Conservation (phyloP, 2,797 vertebrate genomes). For the Rallus crepitans region DNA sequence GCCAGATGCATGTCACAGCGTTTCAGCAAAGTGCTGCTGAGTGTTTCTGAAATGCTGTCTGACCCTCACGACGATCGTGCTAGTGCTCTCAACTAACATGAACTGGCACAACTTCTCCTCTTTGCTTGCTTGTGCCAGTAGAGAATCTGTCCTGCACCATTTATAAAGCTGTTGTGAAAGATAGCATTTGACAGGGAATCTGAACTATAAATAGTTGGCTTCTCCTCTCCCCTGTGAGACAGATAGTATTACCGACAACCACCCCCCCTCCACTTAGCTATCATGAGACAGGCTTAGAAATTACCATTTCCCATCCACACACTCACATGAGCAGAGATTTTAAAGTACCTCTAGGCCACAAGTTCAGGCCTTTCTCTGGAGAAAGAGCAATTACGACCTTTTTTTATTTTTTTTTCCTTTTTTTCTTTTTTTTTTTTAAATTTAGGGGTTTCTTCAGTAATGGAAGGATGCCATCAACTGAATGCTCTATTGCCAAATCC, state of each 20-base stretch:
- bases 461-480: not conserved
- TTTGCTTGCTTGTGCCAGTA: not conserved
- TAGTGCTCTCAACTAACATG: accelerated
- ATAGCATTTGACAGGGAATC: constrained; percentile 48
- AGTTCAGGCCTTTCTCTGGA: not conserved
- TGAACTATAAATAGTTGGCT: constrained; percentile 62
- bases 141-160: constrained; percentile 31
- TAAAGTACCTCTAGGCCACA: not conserved
- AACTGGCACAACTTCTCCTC: constrained; percentile 16
- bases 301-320: not conserved
- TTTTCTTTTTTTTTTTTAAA: not conserved
- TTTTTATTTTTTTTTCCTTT: not conserved
- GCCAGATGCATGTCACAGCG: not conserved
- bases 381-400: not conserved
- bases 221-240: constrained; percentile 31
- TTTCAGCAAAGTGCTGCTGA: not conserved
- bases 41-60: not conserved
- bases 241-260: constrained; percentile 49
- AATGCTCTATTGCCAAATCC: not conserved
- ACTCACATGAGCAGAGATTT: not conserved
- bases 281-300: constrained; percentile 3
- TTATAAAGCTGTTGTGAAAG: constrained; percentile 51
- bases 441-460: not conserved
- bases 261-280: not conserved
- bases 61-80: not conserved